These are phyloP conservation scores for Agonum fuliginosum DNA, from an alignment of 2,888 invertebrate species.

Conservation along the genomic window DNA sequence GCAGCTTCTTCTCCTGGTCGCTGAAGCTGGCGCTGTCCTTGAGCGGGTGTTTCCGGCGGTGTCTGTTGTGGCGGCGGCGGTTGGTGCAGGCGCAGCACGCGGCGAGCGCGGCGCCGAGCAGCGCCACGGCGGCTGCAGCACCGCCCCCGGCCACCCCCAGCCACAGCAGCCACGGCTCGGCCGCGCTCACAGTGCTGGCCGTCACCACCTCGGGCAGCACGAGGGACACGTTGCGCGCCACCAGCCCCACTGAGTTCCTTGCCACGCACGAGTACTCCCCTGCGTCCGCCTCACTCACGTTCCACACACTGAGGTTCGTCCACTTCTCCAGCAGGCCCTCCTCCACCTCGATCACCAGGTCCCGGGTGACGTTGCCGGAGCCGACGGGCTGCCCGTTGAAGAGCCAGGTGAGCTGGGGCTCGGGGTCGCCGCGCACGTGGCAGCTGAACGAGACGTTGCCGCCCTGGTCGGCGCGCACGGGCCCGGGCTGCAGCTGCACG, in stretches of 20 bases:
- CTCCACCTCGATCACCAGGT: constrained; percentile 71
- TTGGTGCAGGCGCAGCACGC: constrained; percentile 75
- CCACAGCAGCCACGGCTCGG: constrained; percentile 85
- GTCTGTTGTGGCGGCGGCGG: constrained; percentile 72
- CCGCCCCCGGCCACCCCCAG: constrained; percentile 83
- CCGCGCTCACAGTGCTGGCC: constrained; percentile 84
- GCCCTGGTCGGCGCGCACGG: constrained; percentile 84
- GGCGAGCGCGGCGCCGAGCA: constrained; percentile 78
- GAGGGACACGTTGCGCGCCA: constrained; percentile 79
- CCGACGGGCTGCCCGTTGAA: constrained; percentile 82
- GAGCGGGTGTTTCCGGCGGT: constrained; percentile 80
- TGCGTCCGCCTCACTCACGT: constrained; percentile 87
- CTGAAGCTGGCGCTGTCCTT: constrained; percentile 89
- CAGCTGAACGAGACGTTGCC: constrained; percentile 89
- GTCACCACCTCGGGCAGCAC: constrained; percentile 82
- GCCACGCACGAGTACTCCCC: constrained; percentile 91
- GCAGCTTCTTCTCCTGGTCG: constrained; percentile 90
- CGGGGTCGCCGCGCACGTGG: constrained; percentile 87
- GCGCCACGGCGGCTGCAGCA: constrained; percentile 79
- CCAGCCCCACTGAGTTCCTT: constrained; percentile 79
- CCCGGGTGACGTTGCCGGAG: constrained; percentile 73
- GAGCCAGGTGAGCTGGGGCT: constrained; percentile 88
- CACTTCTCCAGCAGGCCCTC: constrained; percentile 76
- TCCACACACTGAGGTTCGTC: constrained; percentile 88
- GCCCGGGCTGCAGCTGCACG: constrained; percentile 73